Evolutionary conservation across 2,888 invertebrate genomes (phyloP).

Genomic region (Petrolisthes cinctipes): DNA sequence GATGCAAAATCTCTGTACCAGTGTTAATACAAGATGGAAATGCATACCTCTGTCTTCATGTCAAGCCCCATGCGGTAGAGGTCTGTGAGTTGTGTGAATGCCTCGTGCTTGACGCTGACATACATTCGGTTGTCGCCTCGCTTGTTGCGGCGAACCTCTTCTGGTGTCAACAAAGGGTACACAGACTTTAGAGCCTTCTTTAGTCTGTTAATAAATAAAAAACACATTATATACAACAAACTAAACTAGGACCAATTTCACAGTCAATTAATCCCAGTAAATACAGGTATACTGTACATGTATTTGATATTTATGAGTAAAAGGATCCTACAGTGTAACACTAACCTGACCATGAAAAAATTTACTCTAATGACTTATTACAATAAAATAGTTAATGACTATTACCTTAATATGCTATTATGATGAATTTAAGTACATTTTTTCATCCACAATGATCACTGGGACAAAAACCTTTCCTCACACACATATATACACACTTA

Average conservation of each 20-base stretch:
- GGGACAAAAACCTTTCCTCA: not conserved
- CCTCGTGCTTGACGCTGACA: constrained; percentile 79
- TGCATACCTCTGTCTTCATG: constrained; percentile 70
- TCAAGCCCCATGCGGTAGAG: constrained; percentile 81
- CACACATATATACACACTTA: constrained; percentile 46
- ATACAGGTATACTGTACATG: not conserved
- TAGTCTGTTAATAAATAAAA: constrained; percentile 73
- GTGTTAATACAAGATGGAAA: not conserved
- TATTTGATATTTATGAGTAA: no score
- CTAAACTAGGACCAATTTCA: not conserved
- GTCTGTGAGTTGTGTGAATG: constrained; percentile 79
- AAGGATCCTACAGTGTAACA: not conserved
- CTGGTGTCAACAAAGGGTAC: constrained; percentile 83
- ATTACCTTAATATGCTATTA: not conserved
- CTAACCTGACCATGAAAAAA: not conserved
- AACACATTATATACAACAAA: not conserved
- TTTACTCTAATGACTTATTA: no score
- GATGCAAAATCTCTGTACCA: not conserved
- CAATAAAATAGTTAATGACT: no score
- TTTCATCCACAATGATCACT: no score
- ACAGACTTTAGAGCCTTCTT: constrained; percentile 86
- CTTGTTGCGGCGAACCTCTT: constrained; percentile 88
- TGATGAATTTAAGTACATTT: not conserved
- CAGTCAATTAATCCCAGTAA: not conserved
- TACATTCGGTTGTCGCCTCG: constrained; percentile 92